Base-by-base conservation (phyloP, 2,797 vertebrate species). In the Carapus acus region DNA sequence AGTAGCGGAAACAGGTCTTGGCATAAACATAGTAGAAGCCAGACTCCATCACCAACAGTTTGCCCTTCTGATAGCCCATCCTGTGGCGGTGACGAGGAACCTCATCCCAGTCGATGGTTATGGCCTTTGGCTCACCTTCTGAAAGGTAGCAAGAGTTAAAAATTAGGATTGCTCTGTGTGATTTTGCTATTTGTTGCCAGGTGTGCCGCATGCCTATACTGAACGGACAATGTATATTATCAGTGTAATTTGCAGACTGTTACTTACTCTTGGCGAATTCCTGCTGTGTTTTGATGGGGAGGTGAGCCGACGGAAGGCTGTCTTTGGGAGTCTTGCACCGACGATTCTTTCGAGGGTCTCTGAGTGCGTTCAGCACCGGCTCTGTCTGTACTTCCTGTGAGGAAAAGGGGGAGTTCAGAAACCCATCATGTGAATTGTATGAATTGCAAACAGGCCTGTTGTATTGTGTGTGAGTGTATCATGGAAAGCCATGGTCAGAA, bases 1-100 rank as follows among this genome's bases (percentile, higher is more conserved):
- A 86, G 77, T 92, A 88, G 57, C 96, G 90, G 69, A 98, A 97
- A 76, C 94, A 97, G 63, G 94, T 92, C 72, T 96, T 95, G 76
- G 93, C 92, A 19, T 98, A 98, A 9, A 98, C 82, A 16, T 96
- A 97, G 84, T 98, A 98, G 80, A 91, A 92, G 45, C 96, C 96
- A 0, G 93, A 85, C 73, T 94, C 91, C 52, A 77, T 82, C 66
- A 93, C 90, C 56, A 84, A 69, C 38, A 98, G 83, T n/a, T 89
- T 93, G 21, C 94, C 94, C 1, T 91, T 88, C 27, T 4, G 81
- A 81, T 96, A 95, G 7, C 68, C 85, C 88, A 97, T 91, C 21
- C 82, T 91, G 49, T 85, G 82, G 69, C 91, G 67, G 60, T 90
- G 85, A 29, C 90, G 91, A 44, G 91, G 88, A 58, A 73, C 69